Conservation (phyloP, 2,797 vertebrate species). For the Amniataba percoides region DNA sequence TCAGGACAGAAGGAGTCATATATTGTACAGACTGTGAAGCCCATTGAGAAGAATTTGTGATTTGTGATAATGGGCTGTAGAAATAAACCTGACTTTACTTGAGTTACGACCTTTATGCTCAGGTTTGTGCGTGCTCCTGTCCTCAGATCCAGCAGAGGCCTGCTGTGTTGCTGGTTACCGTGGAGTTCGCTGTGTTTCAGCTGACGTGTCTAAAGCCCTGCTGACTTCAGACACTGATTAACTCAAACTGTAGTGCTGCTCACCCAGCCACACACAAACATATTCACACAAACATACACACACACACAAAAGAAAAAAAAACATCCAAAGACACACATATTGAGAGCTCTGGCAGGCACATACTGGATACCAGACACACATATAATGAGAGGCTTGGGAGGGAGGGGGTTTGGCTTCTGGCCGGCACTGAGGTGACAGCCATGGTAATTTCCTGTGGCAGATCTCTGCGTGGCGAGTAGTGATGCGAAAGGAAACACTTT, state of each 20-base stretch:
- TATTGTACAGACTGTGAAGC: no score
- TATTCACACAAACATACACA: constrained; percentile 9
- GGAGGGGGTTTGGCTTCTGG: constrained; percentile 54
- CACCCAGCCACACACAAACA: constrained; percentile 23
- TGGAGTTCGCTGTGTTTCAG: constrained; percentile 50
- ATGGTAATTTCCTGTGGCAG: constrained; percentile 82
- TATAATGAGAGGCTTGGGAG: constrained; percentile 55
- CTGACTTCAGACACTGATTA: constrained; percentile 74
- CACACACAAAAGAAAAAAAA: constrained; percentile 2
- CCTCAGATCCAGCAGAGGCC: constrained; percentile 13
- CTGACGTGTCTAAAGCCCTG: constrained; percentile 55
- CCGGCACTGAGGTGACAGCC: constrained; percentile 74
- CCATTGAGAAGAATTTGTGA: no score
- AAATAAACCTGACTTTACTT: no score
- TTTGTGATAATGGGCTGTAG: no score
- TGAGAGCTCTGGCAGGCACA: constrained; percentile 37
- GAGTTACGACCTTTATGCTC: background rate
- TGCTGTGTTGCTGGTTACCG: constrained; percentile 26
- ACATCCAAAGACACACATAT: constrained; percentile 39
- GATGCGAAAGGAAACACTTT: constrained; percentile 63
- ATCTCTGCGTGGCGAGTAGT: constrained; percentile 62
- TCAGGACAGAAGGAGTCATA: no score
- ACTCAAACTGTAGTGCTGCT: constrained; percentile 46
- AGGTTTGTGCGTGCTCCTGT: constrained; percentile 4
- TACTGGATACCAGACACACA: constrained; percentile 47